Percentiles rank a stretch among this genome's conserved stretches.
Evolutionary conservation across 2,113 vertebrate genomes (phyloP).

Genomic region (Aviceda subcristata): DNA sequence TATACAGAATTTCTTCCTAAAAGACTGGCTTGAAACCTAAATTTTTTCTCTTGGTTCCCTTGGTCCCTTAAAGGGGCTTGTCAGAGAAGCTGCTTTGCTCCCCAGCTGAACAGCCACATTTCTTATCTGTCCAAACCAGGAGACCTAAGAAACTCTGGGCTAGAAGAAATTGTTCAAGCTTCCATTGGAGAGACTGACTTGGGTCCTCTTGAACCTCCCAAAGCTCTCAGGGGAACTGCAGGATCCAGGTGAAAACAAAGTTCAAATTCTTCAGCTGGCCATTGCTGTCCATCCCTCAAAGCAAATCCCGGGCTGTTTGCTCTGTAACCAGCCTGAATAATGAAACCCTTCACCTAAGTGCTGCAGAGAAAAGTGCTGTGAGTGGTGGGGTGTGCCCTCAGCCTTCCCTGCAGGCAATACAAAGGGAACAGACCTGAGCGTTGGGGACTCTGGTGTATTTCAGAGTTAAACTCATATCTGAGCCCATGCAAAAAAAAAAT

Average conservation of each 20-base stretch:
- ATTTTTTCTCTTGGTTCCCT: neutral
- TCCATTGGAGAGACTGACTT: neutral
- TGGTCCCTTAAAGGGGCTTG: neutral
- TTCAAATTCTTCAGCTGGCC: neutral
- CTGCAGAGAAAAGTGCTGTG: neutral
- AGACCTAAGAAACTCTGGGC: neutral
- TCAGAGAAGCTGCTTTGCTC: neutral
- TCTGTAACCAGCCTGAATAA: neutral
- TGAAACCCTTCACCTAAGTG: neutral
- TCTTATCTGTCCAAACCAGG: neutral
- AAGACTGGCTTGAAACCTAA: neutral
- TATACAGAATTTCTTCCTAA: neutral
- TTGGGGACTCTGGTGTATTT: no score
- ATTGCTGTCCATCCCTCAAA: neutral
- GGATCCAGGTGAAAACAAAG: neutral
- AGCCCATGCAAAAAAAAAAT: neutral
- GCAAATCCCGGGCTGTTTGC: neutral
- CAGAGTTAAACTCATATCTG: neutral
- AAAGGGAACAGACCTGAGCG: neutral
- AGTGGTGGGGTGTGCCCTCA: neutral
- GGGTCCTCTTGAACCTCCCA: neutral
- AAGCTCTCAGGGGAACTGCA: neutral
- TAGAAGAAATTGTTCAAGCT: neutral
- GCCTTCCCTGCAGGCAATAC: neutral
- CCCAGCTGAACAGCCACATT: neutral